Conservation (phyloP, 37 sponge, comb jelly and placozoan species). For the Aplysina aerophoba region DNA sequence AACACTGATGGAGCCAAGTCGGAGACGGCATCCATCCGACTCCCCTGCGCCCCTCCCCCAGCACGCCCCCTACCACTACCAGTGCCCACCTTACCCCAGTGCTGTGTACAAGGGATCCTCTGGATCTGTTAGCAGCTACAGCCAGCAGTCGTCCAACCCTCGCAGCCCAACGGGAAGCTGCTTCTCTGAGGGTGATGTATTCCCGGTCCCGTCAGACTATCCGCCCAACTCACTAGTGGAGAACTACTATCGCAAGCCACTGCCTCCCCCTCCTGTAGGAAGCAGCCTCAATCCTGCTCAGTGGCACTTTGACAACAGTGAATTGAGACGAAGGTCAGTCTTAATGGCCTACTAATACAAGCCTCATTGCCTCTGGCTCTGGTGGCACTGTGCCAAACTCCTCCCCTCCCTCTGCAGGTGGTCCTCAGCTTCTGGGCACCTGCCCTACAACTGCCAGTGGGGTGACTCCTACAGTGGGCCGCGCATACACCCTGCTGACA, state of each 20-base stretch:
- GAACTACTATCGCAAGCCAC: no score
- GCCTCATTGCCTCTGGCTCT: no score
- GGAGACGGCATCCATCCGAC: slow-evolving; percentile 24
- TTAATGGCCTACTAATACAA: neutral
- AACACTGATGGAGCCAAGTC: neutral
- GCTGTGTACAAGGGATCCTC: slow-evolving; percentile 1
- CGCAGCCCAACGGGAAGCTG: slow-evolving; percentile 18
- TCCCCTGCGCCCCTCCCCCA: neutral
- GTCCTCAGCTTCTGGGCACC: no score
- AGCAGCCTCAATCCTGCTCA: neutral
- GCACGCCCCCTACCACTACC: neutral
- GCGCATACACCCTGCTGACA: no score
- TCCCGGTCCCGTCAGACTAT: neutral
- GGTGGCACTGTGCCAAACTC: no score
- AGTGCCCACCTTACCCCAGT: neutral
- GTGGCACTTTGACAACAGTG: slow-evolving; percentile 10
- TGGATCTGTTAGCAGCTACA: neutral
- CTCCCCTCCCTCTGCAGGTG: no score
- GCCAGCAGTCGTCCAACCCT: slow-evolving; percentile 12
- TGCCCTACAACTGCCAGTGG: no score
- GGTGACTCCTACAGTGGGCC: no score
- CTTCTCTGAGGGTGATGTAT: neutral
- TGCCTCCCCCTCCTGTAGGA: neutral
- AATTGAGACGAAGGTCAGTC: slow-evolving; percentile 1
- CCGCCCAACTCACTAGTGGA: neutral